Evolutionary conservation across 2,797 vertebrate genomes (phyloP), one percentile per base, ranked within the genome.

Genomic region (Sebastes itinus): DNA sequence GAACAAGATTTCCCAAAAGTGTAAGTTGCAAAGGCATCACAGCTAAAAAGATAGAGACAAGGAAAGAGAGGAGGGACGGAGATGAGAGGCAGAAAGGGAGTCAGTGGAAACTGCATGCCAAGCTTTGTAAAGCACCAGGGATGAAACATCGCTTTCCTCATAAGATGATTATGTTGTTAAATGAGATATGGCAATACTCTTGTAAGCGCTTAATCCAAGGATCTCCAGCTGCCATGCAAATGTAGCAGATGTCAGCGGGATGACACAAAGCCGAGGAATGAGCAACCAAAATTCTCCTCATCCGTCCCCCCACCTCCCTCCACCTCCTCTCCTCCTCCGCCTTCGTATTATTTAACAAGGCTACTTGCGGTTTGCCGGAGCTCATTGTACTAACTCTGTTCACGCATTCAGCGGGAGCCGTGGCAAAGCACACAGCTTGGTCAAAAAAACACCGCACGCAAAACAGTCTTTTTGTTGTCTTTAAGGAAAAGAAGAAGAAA

Each of bases 141-240:
- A 94, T 93, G 87, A 94, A 91, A 93, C 92, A 84, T 90, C 80
- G 84, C 90, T 79, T 91, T 86, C 87, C 90, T 92, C 87, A 72
- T 95, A 94, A 95, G 90, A 94, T 92, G 92, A 95, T 93, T 94
- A 94, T 94, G 92, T 93, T 93, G 92, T 95, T 94, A 95, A 96
- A 94, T 94, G 92, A 95, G 94, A 95, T 93, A 91, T 92, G 88
- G 89, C 91, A 93, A 94, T 89, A 92, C 88, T 92, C 90, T 93
- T 95, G 92, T 95, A 94, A 95, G 92, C 88, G 79, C 87, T 93
- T 94, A 95, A 95, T 95, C 93, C 93, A 77, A 88, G 87, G 91
- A 95, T 96, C 92, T 95, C 86, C 87, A 90, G 91, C 92, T 93
- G 93, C 89, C 92, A 90, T 95, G 92, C 92, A 94, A 94, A 95